Evolutionary conservation across 1,140 invertebrate species (phyloP), one percentile per base, ranked within the genome.

Genomic region (Caenorhabditis inopinata): DNA sequence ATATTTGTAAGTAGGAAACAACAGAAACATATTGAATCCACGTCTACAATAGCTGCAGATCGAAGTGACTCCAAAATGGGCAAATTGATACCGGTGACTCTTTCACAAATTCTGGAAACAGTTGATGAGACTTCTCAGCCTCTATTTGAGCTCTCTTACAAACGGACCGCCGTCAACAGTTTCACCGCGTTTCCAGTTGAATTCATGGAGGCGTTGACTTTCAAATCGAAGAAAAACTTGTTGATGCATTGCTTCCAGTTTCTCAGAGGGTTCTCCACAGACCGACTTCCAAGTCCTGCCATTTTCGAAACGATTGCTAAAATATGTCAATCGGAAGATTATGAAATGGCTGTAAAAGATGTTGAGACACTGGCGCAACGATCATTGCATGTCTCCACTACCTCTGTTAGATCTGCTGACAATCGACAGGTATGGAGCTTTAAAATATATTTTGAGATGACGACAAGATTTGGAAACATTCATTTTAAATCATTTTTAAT

Each of bases 1-100:
- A 82, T 80, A 75, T 38, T 38, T 82, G 81, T 82, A 38, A 81
- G 81, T 81, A 14, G 9, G n/a, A 11, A 16, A 18, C 38, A 75
- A 32, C 53, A 16, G 14, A 32, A 18, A 16, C 74, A 18, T 16
- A 46, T 18, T 38, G 14, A 46, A 16, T n/a, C 51, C 18, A 12
- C 49, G 23, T 18, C 2, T 51, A 9, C 27, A 23, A 78, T 25
- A 51, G 14, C 21, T 45, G 11, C 23, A 35, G 53, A 23, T n/a
- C 23, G 35, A 16, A 73, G 6, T 0, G 35, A 38, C 16, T 49
- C 16, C 7, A 18, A 62, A 47, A 23, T 27, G 25, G 35, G 77
- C 21, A 32, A 35, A 23, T 1, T 14, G 21, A n/a, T 25, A 7
- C 5, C 18, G 0, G 14, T 14, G 0, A 45, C 74, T 11, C 45